Evolutionary conservation across 2,113 vertebrate genomes (phyloP).

Genomic region (Vanacampus margaritifer): DNA sequence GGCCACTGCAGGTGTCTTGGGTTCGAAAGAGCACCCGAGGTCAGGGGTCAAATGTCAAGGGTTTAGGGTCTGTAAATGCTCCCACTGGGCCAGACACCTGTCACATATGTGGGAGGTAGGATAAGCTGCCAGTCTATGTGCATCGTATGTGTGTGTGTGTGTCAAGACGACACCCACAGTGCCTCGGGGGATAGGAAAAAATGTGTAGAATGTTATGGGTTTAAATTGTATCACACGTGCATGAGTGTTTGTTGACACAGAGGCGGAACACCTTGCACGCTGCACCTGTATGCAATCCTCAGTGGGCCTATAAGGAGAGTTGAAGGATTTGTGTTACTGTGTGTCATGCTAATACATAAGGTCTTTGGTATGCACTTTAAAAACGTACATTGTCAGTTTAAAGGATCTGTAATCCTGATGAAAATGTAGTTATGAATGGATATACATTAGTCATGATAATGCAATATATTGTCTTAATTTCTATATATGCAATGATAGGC

Average conservation of each 20-base stretch:
- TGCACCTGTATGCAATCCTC: constrained; percentile 71
- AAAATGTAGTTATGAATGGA: not conserved
- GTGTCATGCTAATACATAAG: not conserved
- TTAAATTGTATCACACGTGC: constrained; percentile 44
- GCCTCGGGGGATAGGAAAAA: constrained; percentile 25
- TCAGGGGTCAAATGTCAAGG: constrained; percentile 61
- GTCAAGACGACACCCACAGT: constrained; percentile 46
- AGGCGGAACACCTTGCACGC: constrained; percentile 66
- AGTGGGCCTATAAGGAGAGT: constrained; percentile 43
- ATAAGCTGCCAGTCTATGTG: constrained; percentile 55
- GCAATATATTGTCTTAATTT: not conserved
- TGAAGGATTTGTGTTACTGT: constrained; percentile 34
- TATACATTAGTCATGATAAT: not conserved
- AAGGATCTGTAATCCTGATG: not conserved
- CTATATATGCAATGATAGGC: too few species aligned
- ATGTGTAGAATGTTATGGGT: constrained; percentile 58
- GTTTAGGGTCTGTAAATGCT: constrained; percentile 67
- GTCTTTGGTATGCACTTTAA: not conserved
- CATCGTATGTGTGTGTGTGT: constrained; percentile 30
- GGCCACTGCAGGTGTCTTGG: constrained; percentile 55
- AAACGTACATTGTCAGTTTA: not conserved
- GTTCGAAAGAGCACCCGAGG: constrained; percentile 35
- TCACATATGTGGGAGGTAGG: constrained; percentile 76
- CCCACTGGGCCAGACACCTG: constrained; percentile 71
- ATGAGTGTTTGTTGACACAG: constrained; percentile 15